These are phyloP conservation scores for Propsilocerus akamusi DNA, from an alignment of 1,140 invertebrate genomes.

Conservation along the genomic window DNA sequence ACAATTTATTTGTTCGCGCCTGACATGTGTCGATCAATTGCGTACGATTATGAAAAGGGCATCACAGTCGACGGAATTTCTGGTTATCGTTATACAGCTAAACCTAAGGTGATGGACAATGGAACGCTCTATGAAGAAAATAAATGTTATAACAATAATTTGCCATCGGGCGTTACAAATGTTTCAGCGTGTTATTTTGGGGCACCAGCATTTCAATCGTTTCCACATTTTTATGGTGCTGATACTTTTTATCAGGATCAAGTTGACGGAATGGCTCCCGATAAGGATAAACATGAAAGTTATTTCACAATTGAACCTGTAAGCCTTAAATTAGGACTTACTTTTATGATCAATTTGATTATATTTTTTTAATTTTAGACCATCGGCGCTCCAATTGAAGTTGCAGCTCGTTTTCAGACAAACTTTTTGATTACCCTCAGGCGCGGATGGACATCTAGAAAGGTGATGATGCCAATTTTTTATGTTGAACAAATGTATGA, in stretches of 20 bases:
- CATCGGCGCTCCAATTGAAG: conserved; percentile 39
- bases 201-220: conserved; percentile 52
- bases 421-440: conserved; percentile 41
- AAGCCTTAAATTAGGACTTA: too few relatives aligned
- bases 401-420: conserved; percentile 42
- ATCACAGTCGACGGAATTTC: conserved; percentile 7
- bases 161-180: conserved; percentile 31
- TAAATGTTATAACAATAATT: conserved; percentile 45
- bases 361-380: too few relatives aligned
- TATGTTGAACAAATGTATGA: too few relatives aligned
- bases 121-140: conserved; percentile 41
- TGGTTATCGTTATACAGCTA: conserved; percentile 8
- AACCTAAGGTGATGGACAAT: conserved; percentile 10
- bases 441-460: too few relatives aligned
- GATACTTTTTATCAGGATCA: conserved; percentile 35
- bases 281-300: conserved; percentile 10
- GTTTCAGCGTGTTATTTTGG: conserved; percentile 38
- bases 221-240: conserved; percentile 59
- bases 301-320: not conserved
- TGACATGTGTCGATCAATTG: conserved; percentile 39
- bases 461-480: too few relatives aligned
- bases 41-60: conserved; percentile 1
- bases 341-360: too few relatives aligned
- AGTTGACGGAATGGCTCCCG: conserved; percentile 29
- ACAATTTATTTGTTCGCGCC: conserved; percentile 33